Evolutionary conservation across 2,797 vertebrate genomes (phyloP).

Genomic region (Echiichthys vipera): DNA sequence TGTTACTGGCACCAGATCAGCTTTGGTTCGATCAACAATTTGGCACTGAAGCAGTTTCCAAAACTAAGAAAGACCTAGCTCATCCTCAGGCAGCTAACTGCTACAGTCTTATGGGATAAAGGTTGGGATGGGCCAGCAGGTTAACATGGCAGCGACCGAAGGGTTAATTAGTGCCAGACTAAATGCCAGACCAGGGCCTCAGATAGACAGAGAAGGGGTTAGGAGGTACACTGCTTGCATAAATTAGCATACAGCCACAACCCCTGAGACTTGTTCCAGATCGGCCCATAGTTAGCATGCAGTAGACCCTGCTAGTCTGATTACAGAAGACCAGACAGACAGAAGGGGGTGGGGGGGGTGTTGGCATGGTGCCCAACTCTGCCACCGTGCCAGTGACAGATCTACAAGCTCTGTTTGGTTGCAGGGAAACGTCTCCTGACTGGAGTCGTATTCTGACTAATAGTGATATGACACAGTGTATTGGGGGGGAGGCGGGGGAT

Average conservation of each 20-base stretch:
- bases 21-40: not conserved
- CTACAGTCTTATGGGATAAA: constrained; percentile 13
- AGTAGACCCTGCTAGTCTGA: constrained; percentile 79
- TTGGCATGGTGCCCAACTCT: constrained; percentile 75
- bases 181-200: constrained; percentile 69
- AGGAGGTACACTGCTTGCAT: constrained; percentile 73
- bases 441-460: constrained; percentile 42
- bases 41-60: not conserved
- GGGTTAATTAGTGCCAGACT: constrained; percentile 77
- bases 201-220: constrained; percentile 52
- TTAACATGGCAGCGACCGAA: constrained; percentile 47
- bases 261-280: constrained; percentile 73
- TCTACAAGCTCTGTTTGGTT: constrained; percentile 59
- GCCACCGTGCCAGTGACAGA: constrained; percentile 72
- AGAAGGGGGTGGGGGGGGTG: constrained; percentile 49
- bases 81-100: not conserved
- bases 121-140: constrained; percentile 22
- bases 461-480: constrained; percentile 44
- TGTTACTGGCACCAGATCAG: not conserved
- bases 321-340: constrained; percentile 77
- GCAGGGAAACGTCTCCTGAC: constrained; percentile 63
- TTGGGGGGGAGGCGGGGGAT: not conserved
- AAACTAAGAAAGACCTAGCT: not conserved
- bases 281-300: constrained; percentile 80
- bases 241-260: constrained; percentile 81